These are phyloP conservation scores for Odocoileus hemionus DNA, from an alignment of 2,113 vertebrate genomes.

Conservation along the genomic window DNA sequence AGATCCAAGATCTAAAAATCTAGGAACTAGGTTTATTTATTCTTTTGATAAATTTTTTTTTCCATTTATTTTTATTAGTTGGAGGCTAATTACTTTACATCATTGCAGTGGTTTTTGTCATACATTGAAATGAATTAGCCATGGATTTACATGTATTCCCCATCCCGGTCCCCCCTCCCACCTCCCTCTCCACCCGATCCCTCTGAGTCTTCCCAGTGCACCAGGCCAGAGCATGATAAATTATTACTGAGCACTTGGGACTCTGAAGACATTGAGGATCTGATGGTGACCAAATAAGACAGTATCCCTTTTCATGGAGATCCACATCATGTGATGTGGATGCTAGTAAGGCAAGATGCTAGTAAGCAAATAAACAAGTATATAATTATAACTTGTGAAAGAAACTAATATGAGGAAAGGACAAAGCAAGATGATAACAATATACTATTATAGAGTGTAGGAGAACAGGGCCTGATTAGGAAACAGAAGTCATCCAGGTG, in stretches of 20 bases:
- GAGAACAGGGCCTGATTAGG: not conserved
- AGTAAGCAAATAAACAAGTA: not conserved
- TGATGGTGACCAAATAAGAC: not conserved
- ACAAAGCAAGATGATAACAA: not conserved
- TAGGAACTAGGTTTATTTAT: not conserved
- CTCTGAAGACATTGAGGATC: not conserved
- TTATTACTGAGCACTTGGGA: not conserved
- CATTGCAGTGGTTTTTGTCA: no score
- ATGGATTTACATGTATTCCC: no score
- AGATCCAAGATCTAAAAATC: not conserved
- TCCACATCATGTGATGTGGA: not conserved
- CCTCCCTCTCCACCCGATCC: no score
- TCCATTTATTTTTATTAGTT: no score
- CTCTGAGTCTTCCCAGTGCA: no score
- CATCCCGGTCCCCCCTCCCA: no score
- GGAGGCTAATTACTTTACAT: no score
- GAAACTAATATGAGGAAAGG: not conserved
- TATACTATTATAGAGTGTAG: not conserved
- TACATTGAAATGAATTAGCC: no score
- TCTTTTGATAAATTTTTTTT: not conserved
- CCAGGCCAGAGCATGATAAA: not conserved
- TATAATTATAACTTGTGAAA: not conserved
- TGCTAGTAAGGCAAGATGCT: not conserved
- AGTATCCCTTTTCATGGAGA: not conserved
- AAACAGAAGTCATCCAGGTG: not conserved